Evolutionary conservation across 2,888 invertebrate species (phyloP).

Genomic region (Campopleginae sp.): DNA sequence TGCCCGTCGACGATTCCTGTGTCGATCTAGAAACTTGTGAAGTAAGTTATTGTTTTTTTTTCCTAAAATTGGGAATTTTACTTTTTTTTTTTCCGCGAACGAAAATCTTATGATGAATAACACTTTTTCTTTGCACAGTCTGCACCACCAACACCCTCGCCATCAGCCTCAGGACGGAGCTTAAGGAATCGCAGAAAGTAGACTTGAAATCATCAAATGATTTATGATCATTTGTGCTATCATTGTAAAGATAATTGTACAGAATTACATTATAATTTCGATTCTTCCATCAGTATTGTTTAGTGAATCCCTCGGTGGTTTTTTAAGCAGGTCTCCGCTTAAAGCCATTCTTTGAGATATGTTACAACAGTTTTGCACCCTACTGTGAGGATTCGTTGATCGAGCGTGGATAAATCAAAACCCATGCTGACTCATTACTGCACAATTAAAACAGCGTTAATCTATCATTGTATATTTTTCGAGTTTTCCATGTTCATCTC

Average conservation of each 20-base stretch:
- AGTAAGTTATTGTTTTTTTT: conserved; percentile 59
- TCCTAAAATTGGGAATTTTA: background rate
- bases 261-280: conserved; percentile 24
- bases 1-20: conserved; percentile 71
- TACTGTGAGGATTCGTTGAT: background rate
- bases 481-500: background rate
- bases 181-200: conserved; percentile 71
- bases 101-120: background rate
- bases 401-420: background rate
- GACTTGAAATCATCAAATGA: conserved; percentile 4
- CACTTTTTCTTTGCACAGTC: conserved; percentile 24
- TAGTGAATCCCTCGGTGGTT: conserved; percentile 7
- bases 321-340: background rate
- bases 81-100: background rate
- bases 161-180: conserved; percentile 67
- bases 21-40: conserved; percentile 75
- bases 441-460: background rate
- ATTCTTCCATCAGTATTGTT: conserved; percentile 45
- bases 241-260: conserved; percentile 28
- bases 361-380: background rate
- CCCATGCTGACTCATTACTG: background rate
- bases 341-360: background rate
- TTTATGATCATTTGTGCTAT: background rate
- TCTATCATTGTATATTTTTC: background rate
- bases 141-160: conserved; percentile 61